Base-by-base conservation (phyloP, 2,888 invertebrate species). In the Eupithecia tripunctaria region DNA sequence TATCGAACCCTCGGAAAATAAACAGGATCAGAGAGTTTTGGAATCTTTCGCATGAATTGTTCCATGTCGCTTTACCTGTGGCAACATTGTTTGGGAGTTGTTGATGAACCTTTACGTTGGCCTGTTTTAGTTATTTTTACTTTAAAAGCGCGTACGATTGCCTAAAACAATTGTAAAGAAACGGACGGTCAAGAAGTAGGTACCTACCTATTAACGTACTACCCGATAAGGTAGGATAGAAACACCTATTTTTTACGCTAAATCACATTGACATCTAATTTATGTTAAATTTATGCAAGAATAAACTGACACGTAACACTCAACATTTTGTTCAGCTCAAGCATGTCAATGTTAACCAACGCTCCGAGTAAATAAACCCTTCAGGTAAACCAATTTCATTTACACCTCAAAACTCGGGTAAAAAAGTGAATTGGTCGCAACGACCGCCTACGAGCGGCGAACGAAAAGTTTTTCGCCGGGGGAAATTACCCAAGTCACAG, bases 401-500 rank as follows among this genome's bases (percentile, higher is more conserved):
- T 67, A 67, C 67, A 51, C 38, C 64, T 64, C 64, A 64, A 41
- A 64, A 64, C 64, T 63, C 63, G 8, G 64, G 36, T 64, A 62
- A 74, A 67, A 62, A 72, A 73, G 38, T 51, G 65, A 66, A 62
- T 77, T 70, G 66, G 75, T 71, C 43, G 66, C 60, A 73, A 47
- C 75, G 67, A 21, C 64, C 67, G 74, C 67, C 63, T 60, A 73
- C 73, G 72, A 76, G 73, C 78, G n/a, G 51, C 51, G 79, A 82
- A 83, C 81, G 82, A 82, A 84, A 86, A 88, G 81, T 88, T 79
- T 86, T 82, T 82, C 87, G 87, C 79, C 88, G 73, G 78, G 88
- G 89, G 89, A 89, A 89, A 89, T 89, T 85, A 88, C 84, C 75
- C 73, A 83, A 85, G 83, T 83, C 85, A 82, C 86, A 85, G 86